phyloP scores from a whole-genome alignment of 2,888 invertebrate species.

The Patella depressa region DNA sequence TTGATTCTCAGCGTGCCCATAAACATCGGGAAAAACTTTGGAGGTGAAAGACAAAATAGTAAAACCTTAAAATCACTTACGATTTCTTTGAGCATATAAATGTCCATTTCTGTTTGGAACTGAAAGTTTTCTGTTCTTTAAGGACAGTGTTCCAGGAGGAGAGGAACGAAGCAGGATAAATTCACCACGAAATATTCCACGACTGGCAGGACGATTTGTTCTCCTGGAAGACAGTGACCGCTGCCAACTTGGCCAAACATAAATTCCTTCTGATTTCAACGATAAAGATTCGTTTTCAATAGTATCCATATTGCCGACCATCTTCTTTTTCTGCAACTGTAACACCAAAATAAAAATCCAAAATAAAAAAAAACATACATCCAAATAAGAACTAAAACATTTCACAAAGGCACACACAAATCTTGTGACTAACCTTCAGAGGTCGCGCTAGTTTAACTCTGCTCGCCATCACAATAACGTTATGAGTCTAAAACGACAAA shows the following conservation, averaged over 20 bases:
- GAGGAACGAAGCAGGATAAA: constrained; percentile 36
- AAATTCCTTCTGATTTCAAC: neutral
- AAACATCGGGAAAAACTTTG: neutral
- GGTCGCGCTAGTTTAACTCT: no score
- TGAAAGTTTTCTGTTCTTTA: constrained; percentile 17
- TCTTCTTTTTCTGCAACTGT: neutral
- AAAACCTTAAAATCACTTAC: constrained; percentile 26
- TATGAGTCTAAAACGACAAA: no score
- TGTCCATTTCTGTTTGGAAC: constrained; percentile 27
- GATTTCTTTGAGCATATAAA: constrained; percentile 38
- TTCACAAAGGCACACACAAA: no score
- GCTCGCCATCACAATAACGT: no score
- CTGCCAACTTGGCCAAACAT: constrained; percentile 33
- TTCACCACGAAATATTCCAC: constrained; percentile 38
- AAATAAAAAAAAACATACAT: no score
- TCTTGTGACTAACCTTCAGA: no score
- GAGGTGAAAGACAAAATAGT: no score
- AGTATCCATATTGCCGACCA: constrained; percentile 2
- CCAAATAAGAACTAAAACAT: no score
- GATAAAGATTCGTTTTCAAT: constrained; percentile 1
- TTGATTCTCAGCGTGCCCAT: neutral
- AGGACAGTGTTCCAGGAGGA: constrained; percentile 23
- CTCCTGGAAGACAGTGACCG: constrained; percentile 26
- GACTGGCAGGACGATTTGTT: constrained; percentile 15
- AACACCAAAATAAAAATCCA: neutral